Evolutionary conservation across 2,888 invertebrate genomes (phyloP), one percentile per base, ranked within the genome.

Genomic region (Apamea anceps): DNA sequence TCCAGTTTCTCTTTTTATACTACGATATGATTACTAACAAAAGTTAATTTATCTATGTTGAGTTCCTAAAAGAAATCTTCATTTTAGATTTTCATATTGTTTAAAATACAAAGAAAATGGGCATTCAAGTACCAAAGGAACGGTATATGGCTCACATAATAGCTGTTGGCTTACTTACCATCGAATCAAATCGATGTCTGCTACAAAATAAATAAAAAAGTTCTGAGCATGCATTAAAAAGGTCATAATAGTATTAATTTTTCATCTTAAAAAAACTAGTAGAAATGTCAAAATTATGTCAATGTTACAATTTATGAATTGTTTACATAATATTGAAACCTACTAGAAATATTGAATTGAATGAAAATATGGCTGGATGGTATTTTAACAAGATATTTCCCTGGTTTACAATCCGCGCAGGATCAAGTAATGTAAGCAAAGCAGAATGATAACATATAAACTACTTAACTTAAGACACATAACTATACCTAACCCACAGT

Each of bases 321-420:
- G 85, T 85, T 87, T 87, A 88, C 87, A 86, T 86, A 85, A 72
- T 71, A 75, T 75, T 25, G 28, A 54, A 82, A 65, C 63, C 37
- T 65, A 65, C 75, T 80, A 68, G 81, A 72, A 73, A 76, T 57
- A 84, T 77, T 79, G 54, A 72, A 54, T 63, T 42, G 67, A 75
- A 48, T 21, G 28, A 76, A 85, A 83, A 71, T 77, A 96, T 96
- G 96, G 93, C 95, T 87, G 90, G 90, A 75, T 94, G 94, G 93
- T 90, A 94, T 60, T 85, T 93, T 7, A 91, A 86, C 81, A 95
- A 91, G 85, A 79, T 96, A 60, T 87, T 89, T 76, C 83, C 90
- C 80, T 90, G 92, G 82, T 92, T 94, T 81, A 87, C 87, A 77
- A 94, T 95, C 91, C 94, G 94, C 93, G 92, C 57, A 37, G 71